Percentiles rank a stretch among this genome's conserved stretches.
Conservation (phyloP, 2,113 vertebrate species). For the Campylomormyrus numenius region DNA sequence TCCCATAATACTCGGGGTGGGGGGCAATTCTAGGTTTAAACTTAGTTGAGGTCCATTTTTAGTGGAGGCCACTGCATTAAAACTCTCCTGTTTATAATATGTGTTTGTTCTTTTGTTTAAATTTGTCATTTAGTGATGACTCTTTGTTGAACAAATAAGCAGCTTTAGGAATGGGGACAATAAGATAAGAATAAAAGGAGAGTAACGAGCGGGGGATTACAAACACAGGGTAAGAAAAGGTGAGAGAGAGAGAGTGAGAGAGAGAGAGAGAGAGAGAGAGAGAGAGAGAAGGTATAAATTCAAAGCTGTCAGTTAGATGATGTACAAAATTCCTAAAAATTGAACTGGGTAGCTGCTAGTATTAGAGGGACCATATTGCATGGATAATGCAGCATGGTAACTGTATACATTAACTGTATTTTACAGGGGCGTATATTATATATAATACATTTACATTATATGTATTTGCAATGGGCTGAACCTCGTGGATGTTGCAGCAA, state of each 20-base stretch:
- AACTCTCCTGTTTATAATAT: neutral
- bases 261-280: neutral
- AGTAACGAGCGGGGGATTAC: neutral
- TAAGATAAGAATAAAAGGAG: neutral
- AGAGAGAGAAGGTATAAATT: neutral
- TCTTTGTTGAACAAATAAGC: neutral
- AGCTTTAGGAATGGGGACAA: neutral
- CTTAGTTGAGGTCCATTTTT: neutral
- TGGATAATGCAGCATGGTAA: neutral
- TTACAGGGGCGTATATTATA: neutral
- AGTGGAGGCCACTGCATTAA: neutral
- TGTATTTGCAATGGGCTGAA: neutral
- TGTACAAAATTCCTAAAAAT: neutral
- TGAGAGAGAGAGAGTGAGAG: neutral
- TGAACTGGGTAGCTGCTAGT: neutral
- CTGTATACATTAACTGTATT: neutral
- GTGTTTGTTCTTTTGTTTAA: neutral
- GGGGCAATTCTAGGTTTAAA: neutral
- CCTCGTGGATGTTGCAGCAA: neutral
- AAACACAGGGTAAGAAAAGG: neutral
- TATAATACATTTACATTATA: neutral
- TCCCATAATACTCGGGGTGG: neutral
- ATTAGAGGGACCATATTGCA: neutral
- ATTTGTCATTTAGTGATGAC: neutral
- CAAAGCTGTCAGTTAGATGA: neutral